Evolutionary conservation across 2,888 invertebrate genomes (phyloP), one percentile per base, ranked within the genome.

Genomic region (Bedellia somnulentella): DNA sequence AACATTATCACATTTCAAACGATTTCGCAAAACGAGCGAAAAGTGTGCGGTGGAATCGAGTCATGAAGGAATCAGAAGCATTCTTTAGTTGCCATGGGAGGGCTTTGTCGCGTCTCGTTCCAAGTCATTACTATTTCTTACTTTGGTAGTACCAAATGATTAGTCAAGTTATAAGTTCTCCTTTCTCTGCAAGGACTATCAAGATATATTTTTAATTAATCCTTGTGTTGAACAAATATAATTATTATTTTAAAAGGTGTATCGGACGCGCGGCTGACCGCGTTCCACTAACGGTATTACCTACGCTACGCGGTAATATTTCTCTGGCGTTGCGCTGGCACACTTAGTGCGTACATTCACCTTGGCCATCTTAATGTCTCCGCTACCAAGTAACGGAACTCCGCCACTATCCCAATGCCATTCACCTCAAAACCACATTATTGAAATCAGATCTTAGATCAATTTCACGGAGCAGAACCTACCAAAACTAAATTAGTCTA

Each of bases 31-130:
- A 73, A 68, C 67, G 63, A 67, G 68, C 64, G 70, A 71, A 67
- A 73, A 67, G 64, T 67, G 68, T 73, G 67, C 71, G 67, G 68
- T 73, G 73, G 71, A 71, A 75, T 64, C 56, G 58, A 71, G 58
- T 67, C 70, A 62, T 66, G 71, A 68, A 70, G 70, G 66, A 63
- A 66, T 73, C 71, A 73, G 70, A 73, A 73, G 71, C 68, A 73
- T 70, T 73, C 73, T 73, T n/a, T n/a, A n/a, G n/a, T n/a, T n/a
- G n/a, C n/a, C n/a, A n/a, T n/a, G n/a, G n/a, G 17, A 16, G 15
- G 47, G 51, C 46, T 38, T 41, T 40, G 47, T 46, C 44, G 50
- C 52, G 57, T 53, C n/a, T n/a, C n/a, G n/a, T n/a, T n/a, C n/a
- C n/a, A n/a, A n/a, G n/a, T n/a, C n/a, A n/a, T n/a, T n/a, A n/a